phyloP scores from a whole-genome alignment of 2,113 vertebrate species.

The Calonectris borealis region DNA sequence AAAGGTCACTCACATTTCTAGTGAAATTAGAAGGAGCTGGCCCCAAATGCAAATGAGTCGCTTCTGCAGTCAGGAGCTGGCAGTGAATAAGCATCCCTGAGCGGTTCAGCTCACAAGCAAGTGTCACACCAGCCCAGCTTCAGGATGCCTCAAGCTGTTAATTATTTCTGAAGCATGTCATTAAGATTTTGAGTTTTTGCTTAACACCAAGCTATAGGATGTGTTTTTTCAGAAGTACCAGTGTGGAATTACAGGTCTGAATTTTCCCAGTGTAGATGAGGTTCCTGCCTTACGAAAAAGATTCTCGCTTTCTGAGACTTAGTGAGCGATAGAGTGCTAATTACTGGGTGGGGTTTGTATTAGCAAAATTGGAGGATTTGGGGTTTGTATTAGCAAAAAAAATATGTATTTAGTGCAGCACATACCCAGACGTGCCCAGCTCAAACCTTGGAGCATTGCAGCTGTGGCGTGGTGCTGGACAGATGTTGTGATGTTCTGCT shows the following conservation, averaged over 20 bases:
- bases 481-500: background rate
- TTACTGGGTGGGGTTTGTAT: background rate
- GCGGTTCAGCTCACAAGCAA: background rate
- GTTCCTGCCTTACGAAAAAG: background rate
- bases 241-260: background rate
- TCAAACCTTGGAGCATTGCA: background rate
- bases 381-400: background rate
- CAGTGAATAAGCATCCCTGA: background rate
- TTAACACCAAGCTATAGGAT: accelerated
- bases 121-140: background rate
- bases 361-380: background rate
- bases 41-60: background rate
- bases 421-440: background rate
- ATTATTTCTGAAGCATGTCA: accelerated
- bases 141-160: background rate
- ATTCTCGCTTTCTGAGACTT: background rate
- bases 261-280: background rate
- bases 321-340: background rate
- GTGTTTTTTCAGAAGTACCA: background rate
- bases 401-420: accelerated
- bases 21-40: background rate
- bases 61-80: background rate
- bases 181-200: background rate
- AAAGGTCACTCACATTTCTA: background rate
- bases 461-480: background rate